Evolutionary conservation across 2,797 vertebrate species (phyloP).

Genomic region (Phalanger gymnotis): DNA sequence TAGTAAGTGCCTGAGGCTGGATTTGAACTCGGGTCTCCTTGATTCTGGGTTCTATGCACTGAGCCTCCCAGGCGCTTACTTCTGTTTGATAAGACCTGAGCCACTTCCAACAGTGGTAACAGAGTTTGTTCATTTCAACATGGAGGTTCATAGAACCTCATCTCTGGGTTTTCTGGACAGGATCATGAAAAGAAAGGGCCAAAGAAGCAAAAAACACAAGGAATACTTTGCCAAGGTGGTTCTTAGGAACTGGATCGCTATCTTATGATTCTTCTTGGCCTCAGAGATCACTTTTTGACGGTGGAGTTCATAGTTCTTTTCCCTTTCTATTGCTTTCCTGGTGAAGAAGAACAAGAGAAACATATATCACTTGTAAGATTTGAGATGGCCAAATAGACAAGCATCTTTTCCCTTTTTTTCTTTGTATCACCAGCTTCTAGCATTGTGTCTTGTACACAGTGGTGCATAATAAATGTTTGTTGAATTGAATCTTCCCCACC

Average conservation of each 20-base stretch:
- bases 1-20: background rate
- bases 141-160: background rate
- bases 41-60: accelerated
- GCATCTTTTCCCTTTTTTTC: background rate
- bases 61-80: accelerated
- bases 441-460: background rate
- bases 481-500: background rate
- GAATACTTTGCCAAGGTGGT: slow-evolving; percentile 89
- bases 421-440: background rate
- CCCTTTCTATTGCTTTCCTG: slow-evolving; percentile 82
- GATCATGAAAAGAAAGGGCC: accelerated
- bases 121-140: background rate
- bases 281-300: slow-evolving; percentile 84
- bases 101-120: background rate
- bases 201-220: background rate
- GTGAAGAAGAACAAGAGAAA: slow-evolving; percentile 10
- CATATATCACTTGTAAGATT: background rate
- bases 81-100: background rate
- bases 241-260: slow-evolving; percentile 88
- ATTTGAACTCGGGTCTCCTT: background rate
- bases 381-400: background rate
- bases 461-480: background rate
- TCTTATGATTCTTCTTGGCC: slow-evolving; percentile 80
- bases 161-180: background rate
- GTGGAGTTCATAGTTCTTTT: slow-evolving; percentile 78